These are phyloP conservation scores for Drosophila simulans DNA, from an alignment of 1,140 invertebrate species.

Conservation along the genomic window DNA sequence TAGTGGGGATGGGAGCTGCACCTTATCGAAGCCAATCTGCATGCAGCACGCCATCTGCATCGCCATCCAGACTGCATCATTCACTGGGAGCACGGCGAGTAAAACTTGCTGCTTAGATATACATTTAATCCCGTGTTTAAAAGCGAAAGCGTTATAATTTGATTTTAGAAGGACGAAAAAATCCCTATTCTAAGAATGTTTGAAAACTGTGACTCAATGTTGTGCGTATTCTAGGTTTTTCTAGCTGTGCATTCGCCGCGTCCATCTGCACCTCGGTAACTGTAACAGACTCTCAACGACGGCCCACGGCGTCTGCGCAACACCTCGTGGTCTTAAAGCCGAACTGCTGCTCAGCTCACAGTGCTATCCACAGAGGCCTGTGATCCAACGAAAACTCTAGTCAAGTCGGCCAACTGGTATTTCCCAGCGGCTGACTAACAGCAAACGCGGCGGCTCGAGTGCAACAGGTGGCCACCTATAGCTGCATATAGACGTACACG, in stretches of 20 bases:
- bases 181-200: too few relatives aligned
- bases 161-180: too few relatives aligned
- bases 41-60: slow-evolving; percentile 48
- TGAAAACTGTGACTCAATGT: too few relatives aligned
- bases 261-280: slow-evolving; percentile 50
- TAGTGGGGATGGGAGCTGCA: slow-evolving; percentile 4
- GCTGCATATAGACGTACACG: slow-evolving; percentile 32
- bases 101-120: background rate
- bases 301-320: slow-evolving; percentile 77
- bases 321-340: slow-evolving; percentile 45
- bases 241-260: slow-evolving; percentile 12
- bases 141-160: too few relatives aligned
- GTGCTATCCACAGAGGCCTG: slow-evolving; percentile 17
- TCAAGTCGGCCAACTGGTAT: slow-evolving; percentile 66
- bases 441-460: slow-evolving; percentile 27
- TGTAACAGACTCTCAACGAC: slow-evolving; percentile 42
- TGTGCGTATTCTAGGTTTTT: background rate
- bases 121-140: too few relatives aligned
- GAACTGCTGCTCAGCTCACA: background rate
- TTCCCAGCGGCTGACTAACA: slow-evolving; percentile 79
- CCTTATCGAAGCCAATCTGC: slow-evolving; percentile 59
- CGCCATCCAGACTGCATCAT: slow-evolving; percentile 29
- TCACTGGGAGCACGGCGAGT: background rate
- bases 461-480: slow-evolving; percentile 66
- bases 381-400: slow-evolving; percentile 39